Evolutionary conservation across 2,797 vertebrate species (phyloP), one percentile per base, ranked within the genome.

Genomic region (Silurus aristotelis): DNA sequence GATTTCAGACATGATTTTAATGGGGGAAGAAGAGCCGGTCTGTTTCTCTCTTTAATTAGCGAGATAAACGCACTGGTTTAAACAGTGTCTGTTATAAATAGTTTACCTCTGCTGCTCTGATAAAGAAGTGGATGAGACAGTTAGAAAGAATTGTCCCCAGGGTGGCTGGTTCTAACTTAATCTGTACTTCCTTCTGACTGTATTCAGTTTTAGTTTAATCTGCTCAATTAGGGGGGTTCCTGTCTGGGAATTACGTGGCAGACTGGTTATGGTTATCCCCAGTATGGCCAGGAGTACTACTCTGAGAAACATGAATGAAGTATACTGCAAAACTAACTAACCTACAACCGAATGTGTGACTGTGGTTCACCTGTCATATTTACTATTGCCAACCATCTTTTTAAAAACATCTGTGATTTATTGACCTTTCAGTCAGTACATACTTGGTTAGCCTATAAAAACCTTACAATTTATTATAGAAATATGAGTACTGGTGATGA

Each of bases 1-100:
- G 83, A 85, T 82, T 61, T 84, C 85, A 89, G 82, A 77, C 14
- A 58, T 48, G 60, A 19, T 79, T 81, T 78, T 80, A 9, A 58
- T 64, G 63, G 68, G 68, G 81, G 43, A 58, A 75, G 81, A 78
- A 75, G 81, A 78, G 25, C 43, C 22, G 25, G 63, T 52, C 19
- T 52, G 58, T 48, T 46, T 25, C 14, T 52, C 43, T 46, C 13
- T 84, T 77, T 85, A 82, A 82, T 84, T 77, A n/a, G 17, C 19
- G 5, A 87, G 38, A 82, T 79, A 81, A 82, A 82, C 77, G 31
- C 25, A 38, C 13, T 5, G 20, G 58, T 43, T 83, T 19, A 38
- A 63, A 71, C 80, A 63, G 55, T 5, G 66, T 81, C 71, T 71
- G 25, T 5, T n/a, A 66, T 38, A n/a, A 77, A 55, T 25, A 9